Evolutionary conservation across 1,140 invertebrate genomes (phyloP), one percentile per base, ranked within the genome.

Genomic region (Bombus consobrinus): DNA sequence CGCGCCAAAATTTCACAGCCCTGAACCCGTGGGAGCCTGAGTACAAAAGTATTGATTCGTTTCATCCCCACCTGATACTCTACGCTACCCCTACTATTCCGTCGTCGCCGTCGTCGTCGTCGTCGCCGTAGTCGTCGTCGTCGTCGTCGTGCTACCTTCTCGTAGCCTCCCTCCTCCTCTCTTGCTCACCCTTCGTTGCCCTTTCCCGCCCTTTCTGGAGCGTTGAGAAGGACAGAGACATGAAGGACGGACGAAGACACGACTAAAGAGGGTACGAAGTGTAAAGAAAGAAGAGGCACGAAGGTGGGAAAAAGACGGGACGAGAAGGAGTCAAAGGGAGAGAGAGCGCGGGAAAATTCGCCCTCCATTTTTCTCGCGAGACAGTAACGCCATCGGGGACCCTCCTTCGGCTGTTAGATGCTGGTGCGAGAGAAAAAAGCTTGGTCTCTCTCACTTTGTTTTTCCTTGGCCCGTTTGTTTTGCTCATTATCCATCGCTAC

Each of bases 21-120:
- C 90, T 91, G 90, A 91, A 86, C 87, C 81, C 89, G 83, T 87
- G 85, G 85, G 91, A 90, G 87, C 84, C 86, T 71, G 86, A 89
- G 91, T 92, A 87, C 91, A 91, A 89, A 87, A 90, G 92, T 92
- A 92, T 92, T 92, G 92, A 92, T 92, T 91, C 83, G 83, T 66
- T 87, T 84, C 79, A 69, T 59, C 85, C 86, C 87, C 78, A 81
- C 89, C 47, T n/a, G 32, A 57, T 12, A 37, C 62, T 69, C 81
- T 25, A 72, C 69, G 82, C 78, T 83, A 83, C 77, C 87, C 89
- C 89, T 82, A 86, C 89, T 22, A 2, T 75, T 13, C 73, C 57
- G 72, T 71, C 78, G 68, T 81, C 77, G 53, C 53, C 62, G 47
- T 28, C 83, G 59, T 59, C 47, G 76, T 68, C 74, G 80, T 62